Conservation (phyloP, 37 sponge, comb jelly and placozoan genomes). For the Chondrilla cf. caribensis region DNA sequence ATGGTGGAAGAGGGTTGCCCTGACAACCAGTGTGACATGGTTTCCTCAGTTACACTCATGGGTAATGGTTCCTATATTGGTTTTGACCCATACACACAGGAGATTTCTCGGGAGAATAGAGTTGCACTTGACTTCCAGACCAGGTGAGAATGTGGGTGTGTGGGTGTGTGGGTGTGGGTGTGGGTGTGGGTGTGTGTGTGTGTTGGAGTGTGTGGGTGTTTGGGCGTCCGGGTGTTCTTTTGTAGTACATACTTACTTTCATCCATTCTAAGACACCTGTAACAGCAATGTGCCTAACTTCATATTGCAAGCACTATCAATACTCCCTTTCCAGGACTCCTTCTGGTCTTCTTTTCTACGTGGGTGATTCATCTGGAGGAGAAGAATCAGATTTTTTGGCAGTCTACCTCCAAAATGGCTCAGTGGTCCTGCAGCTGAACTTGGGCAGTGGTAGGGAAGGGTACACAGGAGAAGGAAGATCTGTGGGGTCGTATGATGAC, state of each 20-base stretch:
- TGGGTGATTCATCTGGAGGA: not conserved
- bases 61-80: slow-evolving; percentile 41
- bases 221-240: too few species aligned
- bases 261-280: too few species aligned
- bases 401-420: slow-evolving; percentile 23
- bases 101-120: not conserved
- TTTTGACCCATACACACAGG: not conserved
- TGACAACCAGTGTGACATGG: slow-evolving; percentile 34
- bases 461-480: not conserved
- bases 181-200: too few species aligned
- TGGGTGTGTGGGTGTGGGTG: too few species aligned
- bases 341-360: slow-evolving; percentile 5
- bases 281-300: too few species aligned
- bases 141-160: slow-evolving; percentile 12
- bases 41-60: slow-evolving; percentile 41
- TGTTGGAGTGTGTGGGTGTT: too few species aligned
- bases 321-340: not conserved
- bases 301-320: too few species aligned
- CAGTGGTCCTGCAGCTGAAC: slow-evolving; percentile 3
- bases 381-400: slow-evolving; percentile 8
- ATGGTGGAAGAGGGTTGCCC: slow-evolving; percentile 47
- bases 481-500: not conserved
- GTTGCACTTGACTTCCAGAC: slow-evolving; percentile 31
- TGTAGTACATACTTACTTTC: too few species aligned
- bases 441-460: not conserved